Base-by-base conservation (phyloP, 2,113 vertebrate genomes). In the Puma concolor region DNA sequence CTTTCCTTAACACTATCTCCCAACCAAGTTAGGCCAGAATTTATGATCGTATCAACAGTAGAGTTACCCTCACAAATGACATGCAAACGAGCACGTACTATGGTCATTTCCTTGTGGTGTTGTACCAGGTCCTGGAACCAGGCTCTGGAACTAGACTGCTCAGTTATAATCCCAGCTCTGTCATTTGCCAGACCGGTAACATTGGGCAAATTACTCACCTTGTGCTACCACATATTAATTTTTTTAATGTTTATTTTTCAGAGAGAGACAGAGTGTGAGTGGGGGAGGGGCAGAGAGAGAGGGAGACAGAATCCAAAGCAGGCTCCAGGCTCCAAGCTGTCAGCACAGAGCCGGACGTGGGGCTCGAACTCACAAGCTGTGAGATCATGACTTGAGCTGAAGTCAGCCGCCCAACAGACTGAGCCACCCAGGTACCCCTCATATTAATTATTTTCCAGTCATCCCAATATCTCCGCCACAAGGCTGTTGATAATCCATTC, bases 61-160 rank as follows among this genome's bases (percentile, higher is more conserved):
- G 38, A 67, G 25, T 36, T 12, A 60, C 11, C 12, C 29, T 7
- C 84, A 60, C 31, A 80, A 44, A 50, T 31, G 52, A 82, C 31
- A 60, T 31, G 27, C 25, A 33, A 50, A 67, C 25, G 8, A 72
- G 44, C 13, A 72, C 14, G 9, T 33, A 38, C 6, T 23, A 2
- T 16, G 5, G 5, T 50, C 76, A 33, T 25, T 50, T 88, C 38
- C 52, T 69, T 48, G 11, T 36, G 16, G 57, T 31, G 72, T 44
- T 14, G 1, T 4, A 1, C 3, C 33, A 12, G 7, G 9, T 66
- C 8, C 69, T 44, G 11, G 50, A 52, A 76, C n/a, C 1, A 10
- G 17, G 15, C 6, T 80, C 41, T n/a, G 44, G 15, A 94, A 33
- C 31, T 13, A 14, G 54, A 38, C 8, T 15, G 52, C 21, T 31